Percentiles rank a stretch among this genome's conserved stretches.
Conservation (phyloP, 2,113 vertebrate species). For the Sterrhoptilus dennistouni region DNA sequence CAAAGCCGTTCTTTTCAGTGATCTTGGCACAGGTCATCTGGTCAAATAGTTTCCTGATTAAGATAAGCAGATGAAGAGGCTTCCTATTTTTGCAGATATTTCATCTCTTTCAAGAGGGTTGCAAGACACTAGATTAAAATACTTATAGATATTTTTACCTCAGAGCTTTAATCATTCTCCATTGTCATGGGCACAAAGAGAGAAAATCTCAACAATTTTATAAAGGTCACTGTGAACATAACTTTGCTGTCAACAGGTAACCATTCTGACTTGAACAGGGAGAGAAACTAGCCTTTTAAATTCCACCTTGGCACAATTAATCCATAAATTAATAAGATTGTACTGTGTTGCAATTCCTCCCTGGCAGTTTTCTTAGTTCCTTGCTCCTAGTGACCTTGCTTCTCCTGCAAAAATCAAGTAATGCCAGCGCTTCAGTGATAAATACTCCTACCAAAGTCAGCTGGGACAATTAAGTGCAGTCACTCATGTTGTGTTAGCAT, state of each 20-base stretch:
- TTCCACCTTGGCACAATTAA: neutral
- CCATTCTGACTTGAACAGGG: neutral
- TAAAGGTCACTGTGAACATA: neutral
- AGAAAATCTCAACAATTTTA: neutral
- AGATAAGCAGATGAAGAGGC: slow-evolving; percentile 10
- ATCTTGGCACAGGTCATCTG: neutral
- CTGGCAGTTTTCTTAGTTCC: neutral
- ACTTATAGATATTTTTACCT: neutral
- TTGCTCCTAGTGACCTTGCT: neutral
- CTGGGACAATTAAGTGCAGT: neutral
- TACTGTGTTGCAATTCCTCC: neutral
- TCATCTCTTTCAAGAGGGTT: neutral
- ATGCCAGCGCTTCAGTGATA: neutral
- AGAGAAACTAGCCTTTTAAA: neutral
- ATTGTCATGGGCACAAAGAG: neutral
- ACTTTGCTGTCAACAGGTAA: neutral
- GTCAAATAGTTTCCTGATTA: slow-evolving; percentile 1
- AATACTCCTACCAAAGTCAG: neutral
- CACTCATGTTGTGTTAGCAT: fast-evolving
- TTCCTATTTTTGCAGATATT: neutral
- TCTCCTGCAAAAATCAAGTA: neutral
- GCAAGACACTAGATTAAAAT: neutral
- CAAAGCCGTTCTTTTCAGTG: fast-evolving
- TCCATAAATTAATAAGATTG: neutral
- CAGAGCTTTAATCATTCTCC: neutral